Evolutionary conservation across 2,113 vertebrate genomes (phyloP).

Genomic region (Podarcis raffonei): DNA sequence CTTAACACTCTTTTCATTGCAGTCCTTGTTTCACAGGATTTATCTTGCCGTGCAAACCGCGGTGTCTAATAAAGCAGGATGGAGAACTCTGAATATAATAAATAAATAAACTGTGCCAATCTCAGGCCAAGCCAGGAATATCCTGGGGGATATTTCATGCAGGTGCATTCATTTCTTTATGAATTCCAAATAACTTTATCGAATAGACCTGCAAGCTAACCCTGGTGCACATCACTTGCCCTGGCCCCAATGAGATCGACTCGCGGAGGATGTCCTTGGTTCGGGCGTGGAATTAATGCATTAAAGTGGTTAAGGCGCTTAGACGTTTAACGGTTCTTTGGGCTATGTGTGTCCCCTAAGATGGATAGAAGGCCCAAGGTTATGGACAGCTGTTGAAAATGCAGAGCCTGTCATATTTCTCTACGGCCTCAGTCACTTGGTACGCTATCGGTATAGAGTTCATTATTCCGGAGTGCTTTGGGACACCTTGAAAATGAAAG

Average conservation of each 20-base stretch:
- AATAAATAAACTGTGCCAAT: neutral
- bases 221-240: neutral
- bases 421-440: neutral
- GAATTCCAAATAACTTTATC: neutral
- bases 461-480: conserved; percentile 18
- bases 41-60: neutral
- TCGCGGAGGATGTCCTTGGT: neutral
- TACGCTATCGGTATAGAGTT: neutral
- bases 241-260: neutral
- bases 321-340: neutral
- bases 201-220: neutral
- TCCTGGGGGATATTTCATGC: neutral
- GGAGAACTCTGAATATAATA: neutral
- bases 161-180: neutral
- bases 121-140: neutral
- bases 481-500: conserved; percentile 23
- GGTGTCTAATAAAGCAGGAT: no score
- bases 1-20: no score
- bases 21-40: neutral
- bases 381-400: neutral
- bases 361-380: conserved; percentile 1
- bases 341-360: neutral
- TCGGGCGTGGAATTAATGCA: neutral
- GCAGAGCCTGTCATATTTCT: neutral
- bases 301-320: neutral